Evolutionary conservation across 1,140 invertebrate species (phyloP), one percentile per base, ranked within the genome.

Genomic region (Bombus superbus): DNA sequence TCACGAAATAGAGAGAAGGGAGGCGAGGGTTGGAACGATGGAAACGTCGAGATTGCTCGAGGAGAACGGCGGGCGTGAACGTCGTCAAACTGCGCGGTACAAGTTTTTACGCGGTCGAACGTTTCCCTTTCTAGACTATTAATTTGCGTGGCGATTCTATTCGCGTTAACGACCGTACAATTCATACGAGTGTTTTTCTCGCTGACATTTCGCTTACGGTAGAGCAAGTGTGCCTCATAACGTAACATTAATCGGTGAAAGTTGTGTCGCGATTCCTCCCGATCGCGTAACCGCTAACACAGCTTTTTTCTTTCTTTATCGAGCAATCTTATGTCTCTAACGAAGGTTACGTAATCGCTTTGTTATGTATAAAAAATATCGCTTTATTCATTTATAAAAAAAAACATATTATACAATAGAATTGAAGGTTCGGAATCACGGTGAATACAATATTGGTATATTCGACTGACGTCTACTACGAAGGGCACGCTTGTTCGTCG

Each of bases 321-420:
- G 40, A 1, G 28, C 69, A 59, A 42, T 42, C 78, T 28, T 44
- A 11, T 35, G 28, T 68, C 47, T 42, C 35, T 32, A 32, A 32
- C 25, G 57, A 28, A 18, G 38, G 40, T 89, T 89, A 53, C 77
- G 32, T 83, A 89, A 89, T 81, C 59, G 76, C 32, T 15, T 72
- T 28, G 47, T 89, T 89, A 86, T 76, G 69, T 89, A 89, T 80
- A 86, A 89, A 91, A 88, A 89, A 91, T 77, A 83, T 83, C 82
- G 79, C 69, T 91, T 91, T 91, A 91, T 91, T 91, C 69, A 73
- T 90, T 87, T 84, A 87, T 75, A 85, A 42, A 81, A 85, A 42
- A 81, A 82, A 73, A 86, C 38, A 82, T 77, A 82, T 87, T 66
- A 75, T 91, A 91, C 73, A 85, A 80, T 91, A 89, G 68, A 91